Evolutionary conservation across 2,113 vertebrate species (phyloP).

Genomic region (Malurus cyaneus): DNA sequence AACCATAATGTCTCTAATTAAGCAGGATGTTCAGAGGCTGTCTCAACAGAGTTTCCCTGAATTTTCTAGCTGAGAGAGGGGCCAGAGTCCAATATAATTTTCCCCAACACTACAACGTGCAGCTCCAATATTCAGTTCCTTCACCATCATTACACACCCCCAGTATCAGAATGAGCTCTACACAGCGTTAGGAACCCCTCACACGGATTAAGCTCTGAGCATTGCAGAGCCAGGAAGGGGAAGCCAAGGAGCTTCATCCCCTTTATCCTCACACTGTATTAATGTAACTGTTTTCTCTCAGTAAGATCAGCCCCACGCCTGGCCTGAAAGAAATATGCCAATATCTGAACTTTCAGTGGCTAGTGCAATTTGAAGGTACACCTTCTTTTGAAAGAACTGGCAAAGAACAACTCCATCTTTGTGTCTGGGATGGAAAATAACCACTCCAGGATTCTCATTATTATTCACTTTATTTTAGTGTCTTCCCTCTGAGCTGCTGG

Average conservation of each 20-base stretch:
- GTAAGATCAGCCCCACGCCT: neutral
- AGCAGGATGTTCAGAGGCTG: neutral
- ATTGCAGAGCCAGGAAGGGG: neutral
- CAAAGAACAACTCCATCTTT: neutral
- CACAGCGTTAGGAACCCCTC: neutral
- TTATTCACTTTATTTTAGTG: neutral
- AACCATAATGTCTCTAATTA: neutral
- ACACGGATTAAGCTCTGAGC: neutral
- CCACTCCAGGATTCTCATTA: neutral
- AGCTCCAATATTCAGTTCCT: neutral
- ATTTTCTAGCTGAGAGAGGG: neutral
- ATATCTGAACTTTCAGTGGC: neutral
- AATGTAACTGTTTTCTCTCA: neutral
- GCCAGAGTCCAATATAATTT: neutral
- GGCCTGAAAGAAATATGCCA: neutral
- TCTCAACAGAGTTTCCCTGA: neutral
- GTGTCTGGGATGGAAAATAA: neutral
- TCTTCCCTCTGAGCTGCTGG: neutral
- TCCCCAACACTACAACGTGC: accelerated
- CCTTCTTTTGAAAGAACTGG: neutral
- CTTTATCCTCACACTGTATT: neutral
- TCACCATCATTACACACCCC: accelerated
- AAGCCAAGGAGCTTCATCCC: neutral
- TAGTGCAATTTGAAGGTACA: neutral
- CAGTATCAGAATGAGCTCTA: neutral